phyloP scores from a whole-genome alignment of 2,888 invertebrate genomes.

The Lamproptera curius region DNA sequence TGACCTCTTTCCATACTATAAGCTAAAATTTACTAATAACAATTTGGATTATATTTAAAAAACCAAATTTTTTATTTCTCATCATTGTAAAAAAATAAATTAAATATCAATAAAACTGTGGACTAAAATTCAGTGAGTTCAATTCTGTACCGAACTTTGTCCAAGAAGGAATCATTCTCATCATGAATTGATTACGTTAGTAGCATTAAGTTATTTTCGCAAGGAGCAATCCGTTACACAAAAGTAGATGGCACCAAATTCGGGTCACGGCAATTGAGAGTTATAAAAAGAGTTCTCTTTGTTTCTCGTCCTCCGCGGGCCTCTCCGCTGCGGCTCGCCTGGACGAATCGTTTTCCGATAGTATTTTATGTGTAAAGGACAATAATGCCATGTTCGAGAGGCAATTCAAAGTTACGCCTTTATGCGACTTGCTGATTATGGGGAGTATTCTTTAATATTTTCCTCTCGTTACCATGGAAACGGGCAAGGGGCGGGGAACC shows the following conservation, averaged over 20 bases:
- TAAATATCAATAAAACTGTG: too few relatives aligned
- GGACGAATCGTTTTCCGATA: conserved; percentile 71
- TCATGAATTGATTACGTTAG: background rate
- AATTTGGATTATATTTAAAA: too few relatives aligned
- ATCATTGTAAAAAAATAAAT: too few relatives aligned
- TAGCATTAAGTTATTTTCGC: background rate
- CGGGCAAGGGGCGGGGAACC: background rate
- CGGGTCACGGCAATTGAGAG: conserved; percentile 48
- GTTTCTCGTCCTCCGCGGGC: conserved; percentile 45
- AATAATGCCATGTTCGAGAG: conserved; percentile 54
- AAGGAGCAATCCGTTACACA: background rate
- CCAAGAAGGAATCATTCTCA: too few relatives aligned
- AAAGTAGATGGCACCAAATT: conserved; percentile 23
- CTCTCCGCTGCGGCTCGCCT: conserved; percentile 41
- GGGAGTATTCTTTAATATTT: conserved; percentile 23
- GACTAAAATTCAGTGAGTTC: too few relatives aligned
- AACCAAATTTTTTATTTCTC: too few relatives aligned
- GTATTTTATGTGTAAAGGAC: conserved; percentile 64
- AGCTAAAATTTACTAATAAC: too few relatives aligned
- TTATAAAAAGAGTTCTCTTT: conserved; percentile 68
- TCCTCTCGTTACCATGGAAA: conserved; percentile 2
- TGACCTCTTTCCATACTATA: too few relatives aligned
- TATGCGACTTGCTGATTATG: conserved; percentile 30
- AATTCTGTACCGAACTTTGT: too few relatives aligned
- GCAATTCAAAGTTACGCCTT: conserved; percentile 37